Evolutionary conservation across 2,888 invertebrate species (phyloP).

Genomic region (Nemurella pictetii): DNA sequence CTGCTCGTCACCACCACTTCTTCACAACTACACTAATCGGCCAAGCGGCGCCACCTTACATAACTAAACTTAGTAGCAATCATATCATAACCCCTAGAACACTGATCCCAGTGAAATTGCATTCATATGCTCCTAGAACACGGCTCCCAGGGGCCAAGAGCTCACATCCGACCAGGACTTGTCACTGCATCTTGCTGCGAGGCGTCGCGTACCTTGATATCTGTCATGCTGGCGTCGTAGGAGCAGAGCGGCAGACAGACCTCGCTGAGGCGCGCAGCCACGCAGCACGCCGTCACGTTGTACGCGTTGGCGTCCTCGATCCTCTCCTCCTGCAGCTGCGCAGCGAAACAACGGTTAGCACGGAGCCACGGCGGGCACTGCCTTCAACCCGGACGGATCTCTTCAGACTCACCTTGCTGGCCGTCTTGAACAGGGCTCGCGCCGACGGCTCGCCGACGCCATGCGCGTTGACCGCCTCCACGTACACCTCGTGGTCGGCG

Average conservation of each 20-base stretch:
- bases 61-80: too few relatives aligned
- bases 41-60: too few relatives aligned
- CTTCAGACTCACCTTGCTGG: constrained; percentile 60
- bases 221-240: constrained; percentile 80
- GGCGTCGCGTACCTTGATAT: constrained; percentile 60
- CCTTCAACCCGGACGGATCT: not conserved
- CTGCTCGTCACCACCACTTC: too few relatives aligned
- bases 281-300: constrained; percentile 80
- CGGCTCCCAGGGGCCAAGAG: too few relatives aligned
- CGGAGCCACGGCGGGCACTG: not conserved
- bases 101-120: too few relatives aligned
- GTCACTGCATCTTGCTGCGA: not conserved
- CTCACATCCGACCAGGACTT: too few relatives aligned
- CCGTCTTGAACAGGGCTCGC: constrained; percentile 75
- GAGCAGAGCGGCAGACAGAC: constrained; percentile 78
- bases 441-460: constrained; percentile 77
- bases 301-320: constrained; percentile 65
- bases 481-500: constrained; percentile 77
- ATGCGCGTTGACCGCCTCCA: constrained; percentile 77
- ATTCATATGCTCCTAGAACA: too few relatives aligned
- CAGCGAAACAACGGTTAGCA: not conserved
- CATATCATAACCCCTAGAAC: too few relatives aligned
- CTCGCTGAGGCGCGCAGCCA: constrained; percentile 66
- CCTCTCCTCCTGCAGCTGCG: constrained; percentile 62
- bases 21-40: too few relatives aligned